These are phyloP conservation scores for Lucilia cuprina DNA, from an alignment of 1,140 invertebrate species.

Conservation along the genomic window DNA sequence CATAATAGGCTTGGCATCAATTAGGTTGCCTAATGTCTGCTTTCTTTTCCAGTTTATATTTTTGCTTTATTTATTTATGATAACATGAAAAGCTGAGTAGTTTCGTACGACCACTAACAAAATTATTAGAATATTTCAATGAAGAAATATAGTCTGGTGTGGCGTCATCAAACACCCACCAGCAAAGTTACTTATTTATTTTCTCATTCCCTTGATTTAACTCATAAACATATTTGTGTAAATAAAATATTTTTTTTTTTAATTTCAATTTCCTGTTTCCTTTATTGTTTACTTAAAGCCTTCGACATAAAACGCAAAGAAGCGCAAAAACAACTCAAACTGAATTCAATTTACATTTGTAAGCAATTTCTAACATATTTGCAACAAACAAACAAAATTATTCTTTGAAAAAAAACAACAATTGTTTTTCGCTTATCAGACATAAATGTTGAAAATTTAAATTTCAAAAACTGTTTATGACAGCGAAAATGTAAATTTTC, in stretches of 20 bases:
- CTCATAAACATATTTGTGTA: background rate
- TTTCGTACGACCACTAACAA: too few species aligned
- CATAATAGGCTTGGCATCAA: too few species aligned
- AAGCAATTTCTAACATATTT: background rate
- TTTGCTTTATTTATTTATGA: too few species aligned
- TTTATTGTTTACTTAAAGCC: constrained; percentile 15
- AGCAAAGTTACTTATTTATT: background rate
- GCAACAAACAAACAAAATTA: background rate
- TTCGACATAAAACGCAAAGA: background rate
- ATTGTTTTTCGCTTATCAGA: constrained; percentile 28
- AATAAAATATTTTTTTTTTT: constrained; percentile 18
- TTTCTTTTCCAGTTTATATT: too few species aligned
- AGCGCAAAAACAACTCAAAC: background rate
- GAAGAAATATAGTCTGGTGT: too few species aligned
- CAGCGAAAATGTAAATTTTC: constrained; percentile 62
- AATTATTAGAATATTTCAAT: too few species aligned
- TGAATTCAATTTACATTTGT: constrained; percentile 19
- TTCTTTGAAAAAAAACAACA: background rate
- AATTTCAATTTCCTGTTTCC: constrained; percentile 22
- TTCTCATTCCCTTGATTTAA: background rate
- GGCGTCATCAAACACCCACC: too few species aligned
- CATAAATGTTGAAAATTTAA: constrained; percentile 39
- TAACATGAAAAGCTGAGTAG: too few species aligned
- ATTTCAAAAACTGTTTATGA: constrained; percentile 60
- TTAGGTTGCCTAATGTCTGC: too few species aligned